Base-by-base conservation (phyloP, 2,888 invertebrate species). In the Dastarcus helophoroides region DNA sequence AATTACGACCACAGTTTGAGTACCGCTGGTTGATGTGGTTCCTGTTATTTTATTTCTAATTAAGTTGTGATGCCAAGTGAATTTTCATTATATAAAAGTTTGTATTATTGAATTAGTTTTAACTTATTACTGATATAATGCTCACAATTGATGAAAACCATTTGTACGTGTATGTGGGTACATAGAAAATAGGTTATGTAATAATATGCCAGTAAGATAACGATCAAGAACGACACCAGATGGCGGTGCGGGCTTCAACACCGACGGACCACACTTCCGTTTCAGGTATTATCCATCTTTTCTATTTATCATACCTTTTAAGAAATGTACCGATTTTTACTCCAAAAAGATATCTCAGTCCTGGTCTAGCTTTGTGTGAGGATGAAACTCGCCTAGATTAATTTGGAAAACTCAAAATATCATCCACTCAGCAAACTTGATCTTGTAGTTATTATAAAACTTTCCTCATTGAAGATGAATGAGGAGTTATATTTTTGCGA, bases 231-330 rank as follows among this genome's bases (percentile, higher is more conserved):
- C 41, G 19, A 29, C 33, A 24, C 14, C 21, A 31, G 32, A 27
- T 32, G 26, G 30, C 29, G 22, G 25, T 24, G 25, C 21, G 16
- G 41, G 48, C n/a, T n/a, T n/a, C n/a, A n/a, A n/a, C n/a, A n/a
- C n/a, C 49, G 41, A 47, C 40, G 48, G 50, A 51, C 49, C 40
- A 38, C 59, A 57, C 50, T 54, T 63, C 61, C 60, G 64, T 64
- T 61, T 59, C 68, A 68, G 68, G 68, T 68, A 68, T 68, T 68
- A 67, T 67, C 66, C 62, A 68, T 65, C 61, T 63, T 67, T 67
- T 60, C 62, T 65, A 62, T 61, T 62, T 62, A 60, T 60, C 58
- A 48, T 54, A 60, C 58, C 59, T 58, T 58, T 43, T 43, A 45
- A 45, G 56, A 44, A 42, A 51, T 25, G 14, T 29, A 25, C 30